phyloP scores from a whole-genome alignment of 1,140 invertebrate species.

The Drosophila santomea region DNA sequence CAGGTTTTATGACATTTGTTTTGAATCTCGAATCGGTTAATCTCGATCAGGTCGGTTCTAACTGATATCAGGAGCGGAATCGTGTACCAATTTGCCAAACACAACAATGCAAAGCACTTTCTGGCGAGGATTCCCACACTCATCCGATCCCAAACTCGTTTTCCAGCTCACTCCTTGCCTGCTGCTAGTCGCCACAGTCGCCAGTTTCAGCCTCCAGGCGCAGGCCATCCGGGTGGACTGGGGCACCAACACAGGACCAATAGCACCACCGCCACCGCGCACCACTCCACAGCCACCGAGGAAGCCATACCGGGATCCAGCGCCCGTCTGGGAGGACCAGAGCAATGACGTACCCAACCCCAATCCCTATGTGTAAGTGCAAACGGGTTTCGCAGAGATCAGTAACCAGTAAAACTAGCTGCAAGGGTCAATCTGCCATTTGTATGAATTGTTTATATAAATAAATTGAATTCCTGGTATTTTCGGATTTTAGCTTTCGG shows the following conservation, averaged over 20 bases:
- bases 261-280: conserved; percentile 85
- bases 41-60: conserved; percentile 13
- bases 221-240: conserved; percentile 81
- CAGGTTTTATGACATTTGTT: conserved; percentile 30
- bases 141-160: conserved; percentile 5
- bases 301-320: conserved; percentile 85
- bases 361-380: conserved; percentile 86
- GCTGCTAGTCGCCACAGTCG: conserved; percentile 74
- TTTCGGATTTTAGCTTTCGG: background rate
- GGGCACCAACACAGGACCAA: conserved; percentile 87
- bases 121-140: conserved; percentile 13
- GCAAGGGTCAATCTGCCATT: conserved; percentile 5
- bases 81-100: conserved; percentile 55
- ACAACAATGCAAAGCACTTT: conserved; percentile 41
- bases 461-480: conserved; percentile 7
- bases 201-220: conserved; percentile 52
- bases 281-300: conserved; percentile 84
- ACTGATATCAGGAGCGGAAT: conserved; percentile 8
- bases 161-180: conserved; percentile 66
- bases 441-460: conserved; percentile 6
- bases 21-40: conserved; percentile 9
- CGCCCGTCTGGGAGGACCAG: conserved; percentile 87
- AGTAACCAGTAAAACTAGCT: conserved; percentile 29
- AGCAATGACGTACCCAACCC: conserved; percentile 86
- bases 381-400: conserved; percentile 8